phyloP scores from a whole-genome alignment of 2,797 vertebrate species.

The Erethizon dorsatum region DNA sequence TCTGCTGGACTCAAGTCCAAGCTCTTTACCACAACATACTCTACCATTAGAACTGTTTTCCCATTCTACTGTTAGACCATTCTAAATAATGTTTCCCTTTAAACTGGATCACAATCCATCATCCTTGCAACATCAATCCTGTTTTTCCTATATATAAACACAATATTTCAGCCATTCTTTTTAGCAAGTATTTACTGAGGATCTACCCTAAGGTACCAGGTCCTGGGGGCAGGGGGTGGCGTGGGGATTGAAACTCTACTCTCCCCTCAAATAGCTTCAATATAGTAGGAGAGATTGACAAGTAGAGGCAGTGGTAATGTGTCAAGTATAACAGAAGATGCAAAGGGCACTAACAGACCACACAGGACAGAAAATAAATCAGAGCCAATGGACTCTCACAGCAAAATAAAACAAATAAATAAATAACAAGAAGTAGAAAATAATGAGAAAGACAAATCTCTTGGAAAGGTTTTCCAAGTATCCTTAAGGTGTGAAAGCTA shows the following conservation, averaged over 20 bases:
- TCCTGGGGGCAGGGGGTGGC: background rate
- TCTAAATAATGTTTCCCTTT: background rate
- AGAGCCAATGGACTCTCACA: background rate
- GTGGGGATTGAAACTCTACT: background rate
- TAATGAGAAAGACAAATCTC: background rate
- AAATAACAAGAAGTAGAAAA: background rate
- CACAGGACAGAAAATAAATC: background rate
- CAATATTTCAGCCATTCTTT: background rate
- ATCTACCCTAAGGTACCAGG: background rate
- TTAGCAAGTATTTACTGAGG: background rate
- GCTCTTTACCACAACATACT: background rate
- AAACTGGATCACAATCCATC: constrained; percentile 22
- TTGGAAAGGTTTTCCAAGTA: background rate
- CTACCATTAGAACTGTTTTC: background rate
- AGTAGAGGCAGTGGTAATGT: background rate
- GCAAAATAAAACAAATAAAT: constrained; percentile 37
- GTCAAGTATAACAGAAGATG: background rate
- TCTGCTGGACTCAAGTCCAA: background rate
- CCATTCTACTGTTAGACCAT: background rate
- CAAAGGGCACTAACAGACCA: background rate
- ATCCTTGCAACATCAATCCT: background rate
- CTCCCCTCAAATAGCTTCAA: background rate
- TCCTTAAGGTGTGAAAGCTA: background rate
- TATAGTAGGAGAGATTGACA: background rate
- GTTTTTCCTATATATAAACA: background rate